Evolutionary conservation across 2,113 vertebrate species (phyloP), one percentile per base, ranked within the genome.

Genomic region (Tringa solitaria): DNA sequence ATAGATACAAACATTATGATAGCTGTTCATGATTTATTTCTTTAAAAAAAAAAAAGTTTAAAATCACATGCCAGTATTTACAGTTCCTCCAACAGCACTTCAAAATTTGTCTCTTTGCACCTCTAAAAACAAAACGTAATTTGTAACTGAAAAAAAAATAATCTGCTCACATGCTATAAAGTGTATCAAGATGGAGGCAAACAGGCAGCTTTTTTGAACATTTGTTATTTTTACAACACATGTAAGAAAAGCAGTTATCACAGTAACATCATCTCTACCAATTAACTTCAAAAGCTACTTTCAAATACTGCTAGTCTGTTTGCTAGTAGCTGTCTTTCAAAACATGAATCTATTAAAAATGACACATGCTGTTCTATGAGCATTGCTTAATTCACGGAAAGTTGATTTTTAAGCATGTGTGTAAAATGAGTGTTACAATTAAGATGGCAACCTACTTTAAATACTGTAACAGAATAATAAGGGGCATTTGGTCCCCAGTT

Each of bases 171-270:
- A 21, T 14, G 35, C 7, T 70, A 37, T 21, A 45, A 59, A 56
- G 61, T 21, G 14, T 59, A 35, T 27, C 37, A 78, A 46, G 30
- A 67, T 24, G 9, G 30, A 73, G 26, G n/a, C 32, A 61, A 89
- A 27, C 0, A 0, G 27, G 14, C 28, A 74, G 37, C 33, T 61
- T 63, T 61, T 68, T 48, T 20, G 1, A 63, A 57, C 5, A 26
- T 57, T 3, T 22, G 35, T 9, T 68, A 51, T 27, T 76, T 69
- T 81, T 68, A 53, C 23, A 13, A 57, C 28, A 79, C 30, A 14
- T 10, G 8, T 3, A 45, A 50, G 56, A 59, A 75, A 85, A 57
- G 9, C 23, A 13, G 7, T 57, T 46, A 68, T 16, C 23, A 30
- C 28, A 89, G 33, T 16, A 75, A 59, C 23, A 51, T 37, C 7